Evolutionary conservation across 1,140 invertebrate species (phyloP), one percentile per base, ranked within the genome.

Genomic region (Apocrypta bakeri): DNA sequence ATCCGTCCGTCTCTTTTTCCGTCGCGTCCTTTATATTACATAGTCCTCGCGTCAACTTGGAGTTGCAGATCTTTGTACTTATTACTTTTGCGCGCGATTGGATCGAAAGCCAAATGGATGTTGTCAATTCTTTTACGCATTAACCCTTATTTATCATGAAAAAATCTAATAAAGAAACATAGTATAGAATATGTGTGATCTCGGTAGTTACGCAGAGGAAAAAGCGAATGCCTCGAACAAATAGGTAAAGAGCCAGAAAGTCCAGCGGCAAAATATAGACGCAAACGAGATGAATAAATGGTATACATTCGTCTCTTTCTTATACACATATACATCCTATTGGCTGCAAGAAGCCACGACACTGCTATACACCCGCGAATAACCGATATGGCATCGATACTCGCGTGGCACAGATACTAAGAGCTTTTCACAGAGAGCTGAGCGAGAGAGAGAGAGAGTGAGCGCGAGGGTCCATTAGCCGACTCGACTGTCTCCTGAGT

Each of bases 401-500:
- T 89, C 87, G 84, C 86, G 87, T 88, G 88, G 89, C 89, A 88
- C 87, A 87, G 88, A 90, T 90, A 90, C 89, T 88, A 90, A 90
- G 90, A 91, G 90, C 90, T 90, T 91, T 92, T 91, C 87, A 89
- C 87, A 86, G 87, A 87, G 85, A 66, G 63, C 25, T 89, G 87
- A 88, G 88, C 85, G 88, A 66, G 31, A 78, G 76, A 64, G 76
- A 66, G 76, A 78, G 77, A 48, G 37, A 66, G 40, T 3, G 63
- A 80, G 78, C 11, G 89, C 88, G 88, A 86, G 88, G 89, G 88
- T 92, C 91, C 91, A 92, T 92, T 92, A 92, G 91, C 89, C 90
- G 88, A 90, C 90, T 91, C 90, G 91, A 88, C 89, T 92, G 91
- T 92, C 91, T 92, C 91, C 88, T 88, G 91, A 92, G 91, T 92